These are phyloP conservation scores for Tethya wilhelma DNA, from an alignment of 37 sponge, comb jelly and placozoan genomes.

Conservation along the genomic window DNA sequence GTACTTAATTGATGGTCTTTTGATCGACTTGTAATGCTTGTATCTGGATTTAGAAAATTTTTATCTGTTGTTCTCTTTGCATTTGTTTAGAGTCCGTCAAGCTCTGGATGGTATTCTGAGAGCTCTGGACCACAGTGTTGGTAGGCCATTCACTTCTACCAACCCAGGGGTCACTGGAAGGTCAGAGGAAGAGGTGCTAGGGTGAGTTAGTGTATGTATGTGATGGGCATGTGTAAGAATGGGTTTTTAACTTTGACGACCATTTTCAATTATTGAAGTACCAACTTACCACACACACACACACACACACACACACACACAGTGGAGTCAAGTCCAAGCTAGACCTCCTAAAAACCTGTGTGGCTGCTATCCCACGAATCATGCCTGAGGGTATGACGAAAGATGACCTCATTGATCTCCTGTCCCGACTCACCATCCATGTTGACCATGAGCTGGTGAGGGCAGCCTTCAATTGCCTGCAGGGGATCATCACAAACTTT, in stretches of 20 bases:
- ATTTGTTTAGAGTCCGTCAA: constrained; percentile 56
- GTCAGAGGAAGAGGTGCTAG: constrained; percentile 42
- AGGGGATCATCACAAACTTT: constrained; percentile 80
- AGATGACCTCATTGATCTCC: constrained; percentile 80
- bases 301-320: neutral
- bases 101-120: constrained; percentile 86
- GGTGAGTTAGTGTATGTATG: constrained; percentile 10
- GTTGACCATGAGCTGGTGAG: constrained; percentile 88
- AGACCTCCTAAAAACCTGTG: constrained; percentile 93
- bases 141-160: constrained; percentile 71
- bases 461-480: constrained; percentile 67
- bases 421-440: constrained; percentile 92
- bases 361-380: constrained; percentile 91
- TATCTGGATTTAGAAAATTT: neutral
- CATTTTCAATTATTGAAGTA: too few species aligned
- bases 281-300: neutral
- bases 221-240: neutral
- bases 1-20: neutral
- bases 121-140: constrained; percentile 82
- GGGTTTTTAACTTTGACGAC: too few species aligned
- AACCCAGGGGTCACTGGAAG: constrained; percentile 53
- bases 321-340: constrained; percentile 83
- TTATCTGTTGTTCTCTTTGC: neutral
- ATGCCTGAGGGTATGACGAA: constrained; percentile 73
- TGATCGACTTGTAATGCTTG: neutral